phyloP scores from a whole-genome alignment of 1,140 invertebrate genomes.

The Ostrea denselamellosa region DNA sequence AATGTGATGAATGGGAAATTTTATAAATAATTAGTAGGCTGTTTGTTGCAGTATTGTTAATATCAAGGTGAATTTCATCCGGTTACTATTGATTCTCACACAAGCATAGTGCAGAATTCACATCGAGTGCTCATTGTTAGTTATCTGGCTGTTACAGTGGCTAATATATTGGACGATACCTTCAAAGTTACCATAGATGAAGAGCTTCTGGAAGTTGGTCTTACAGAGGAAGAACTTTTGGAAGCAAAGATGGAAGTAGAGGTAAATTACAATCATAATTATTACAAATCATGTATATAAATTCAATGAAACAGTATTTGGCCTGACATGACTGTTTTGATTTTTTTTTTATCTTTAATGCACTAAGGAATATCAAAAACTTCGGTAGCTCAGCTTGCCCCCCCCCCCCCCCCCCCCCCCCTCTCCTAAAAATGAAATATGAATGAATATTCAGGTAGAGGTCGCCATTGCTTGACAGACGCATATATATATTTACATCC shows the following conservation, averaged over 20 bases:
- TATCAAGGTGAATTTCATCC: background rate
- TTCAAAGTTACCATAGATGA: background rate
- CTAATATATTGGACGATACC: background rate
- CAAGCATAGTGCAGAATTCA: background rate
- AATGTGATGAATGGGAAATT: background rate
- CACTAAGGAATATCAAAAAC: too few species aligned
- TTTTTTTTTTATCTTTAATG: too few species aligned
- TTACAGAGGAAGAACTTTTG: slow-evolving; percentile 3
- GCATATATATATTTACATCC: too few species aligned
- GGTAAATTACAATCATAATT: background rate
- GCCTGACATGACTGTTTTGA: too few species aligned
- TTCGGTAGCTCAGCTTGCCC: too few species aligned
- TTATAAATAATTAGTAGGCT: slow-evolving; percentile 24
- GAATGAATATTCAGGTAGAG: too few species aligned
- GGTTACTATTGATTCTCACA: background rate
- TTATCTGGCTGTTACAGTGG: slow-evolving; percentile 1
- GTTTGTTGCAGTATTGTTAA: background rate
- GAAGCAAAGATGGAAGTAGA: slow-evolving; percentile 25
- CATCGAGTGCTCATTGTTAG: background rate
- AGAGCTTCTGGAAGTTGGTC: background rate
- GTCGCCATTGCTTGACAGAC: too few species aligned
- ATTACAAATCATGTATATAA: too few species aligned
- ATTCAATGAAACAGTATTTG: too few species aligned
- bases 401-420: too few species aligned
- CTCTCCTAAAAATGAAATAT: too few species aligned